Base-by-base conservation (phyloP, 2,113 vertebrate genomes). In the Toxotes jaculatrix region DNA sequence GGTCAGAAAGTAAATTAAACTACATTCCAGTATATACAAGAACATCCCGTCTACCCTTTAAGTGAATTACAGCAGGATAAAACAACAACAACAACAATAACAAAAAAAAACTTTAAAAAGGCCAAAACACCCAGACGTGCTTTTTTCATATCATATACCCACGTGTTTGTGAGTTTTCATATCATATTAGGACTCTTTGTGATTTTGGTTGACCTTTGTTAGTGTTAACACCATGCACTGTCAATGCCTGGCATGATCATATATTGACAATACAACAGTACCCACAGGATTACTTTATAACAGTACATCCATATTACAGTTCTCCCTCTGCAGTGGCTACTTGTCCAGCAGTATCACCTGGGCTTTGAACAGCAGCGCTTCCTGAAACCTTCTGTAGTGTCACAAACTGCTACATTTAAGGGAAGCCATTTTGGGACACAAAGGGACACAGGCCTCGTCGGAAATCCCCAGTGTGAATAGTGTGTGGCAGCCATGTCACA, bases 1-100 rank as follows among this genome's bases (percentile, higher is more conserved):
- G 79, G 89, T 93, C 82, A 90, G 87, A 91, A 88, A 89, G 85
- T 77, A 87, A 83, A 92, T 86, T 51, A 71, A 88, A 79, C 92
- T 93, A 94, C 89, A 93, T 93, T 91, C 93, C 92, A 93, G 84
- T 95, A 95, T 93, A 89, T 93, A 96, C 94, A 95, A 90, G 61
- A 92, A 84, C 79, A 63, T 87, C 85, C 88, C 70, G 38, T 87
- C 85, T 87, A 87, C 78, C 85, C 87, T 87, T 86, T 40, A 82
- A 34, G 45, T 85, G 85, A 56, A 71, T 76, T 88, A 90, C 84
- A 91, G 86, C 82, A 92, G 80, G 89, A 83, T 60, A 87, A 86
- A 89, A 89, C 71, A 75, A 78, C 42, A 73, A 31, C 7, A 14
- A 3, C 27, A 27, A 27, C 27, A 27, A 27, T 27, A 27, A 27